phyloP scores from a whole-genome alignment of 1,140 invertebrate species.

The Drosophila biarmipes region DNA sequence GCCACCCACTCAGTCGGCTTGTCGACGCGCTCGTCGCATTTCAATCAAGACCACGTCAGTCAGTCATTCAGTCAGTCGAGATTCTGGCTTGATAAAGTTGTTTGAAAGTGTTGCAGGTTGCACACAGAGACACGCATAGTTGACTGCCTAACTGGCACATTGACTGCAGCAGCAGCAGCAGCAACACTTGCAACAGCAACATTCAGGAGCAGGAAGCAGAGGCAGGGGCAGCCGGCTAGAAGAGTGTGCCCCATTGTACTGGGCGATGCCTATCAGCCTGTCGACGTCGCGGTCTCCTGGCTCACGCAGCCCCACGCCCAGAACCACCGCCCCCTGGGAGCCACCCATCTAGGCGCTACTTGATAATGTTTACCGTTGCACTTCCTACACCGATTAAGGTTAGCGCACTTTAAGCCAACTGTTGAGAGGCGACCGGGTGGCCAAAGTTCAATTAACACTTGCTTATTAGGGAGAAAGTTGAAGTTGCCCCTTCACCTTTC shows the following conservation, averaged over 20 bases:
- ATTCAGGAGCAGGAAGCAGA: constrained; percentile 23
- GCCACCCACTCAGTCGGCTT: constrained; percentile 76
- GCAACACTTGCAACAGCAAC: constrained; percentile 8
- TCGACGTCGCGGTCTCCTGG: constrained; percentile 59
- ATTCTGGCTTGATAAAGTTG: constrained; percentile 78
- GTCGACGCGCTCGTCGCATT: constrained; percentile 75
- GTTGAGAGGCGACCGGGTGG: constrained; percentile 18
- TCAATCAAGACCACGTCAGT: constrained; percentile 78
- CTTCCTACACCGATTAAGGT: constrained; percentile 64
- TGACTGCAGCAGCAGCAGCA: constrained; percentile 33
- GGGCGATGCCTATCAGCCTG: constrained; percentile 72
- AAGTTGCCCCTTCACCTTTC: too few species aligned
- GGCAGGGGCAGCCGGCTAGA: constrained; percentile 15
- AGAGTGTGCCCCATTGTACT: constrained; percentile 58
- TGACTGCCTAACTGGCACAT: constrained; percentile 75
- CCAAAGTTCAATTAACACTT: constrained; percentile 39
- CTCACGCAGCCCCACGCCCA: constrained; percentile 54
- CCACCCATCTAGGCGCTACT: constrained; percentile 28
- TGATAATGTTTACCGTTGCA: constrained; percentile 77
- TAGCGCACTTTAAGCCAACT: constrained; percentile 31
- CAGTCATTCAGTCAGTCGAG: constrained; percentile 53
- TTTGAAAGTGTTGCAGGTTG: constrained; percentile 76
- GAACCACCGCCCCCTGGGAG: constrained; percentile 3
- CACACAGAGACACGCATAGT: constrained; percentile 58
- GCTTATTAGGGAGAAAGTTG: neutral